Evolutionary conservation across 2,888 invertebrate genomes (phyloP).

Genomic region (Drosophila mimetica): DNA sequence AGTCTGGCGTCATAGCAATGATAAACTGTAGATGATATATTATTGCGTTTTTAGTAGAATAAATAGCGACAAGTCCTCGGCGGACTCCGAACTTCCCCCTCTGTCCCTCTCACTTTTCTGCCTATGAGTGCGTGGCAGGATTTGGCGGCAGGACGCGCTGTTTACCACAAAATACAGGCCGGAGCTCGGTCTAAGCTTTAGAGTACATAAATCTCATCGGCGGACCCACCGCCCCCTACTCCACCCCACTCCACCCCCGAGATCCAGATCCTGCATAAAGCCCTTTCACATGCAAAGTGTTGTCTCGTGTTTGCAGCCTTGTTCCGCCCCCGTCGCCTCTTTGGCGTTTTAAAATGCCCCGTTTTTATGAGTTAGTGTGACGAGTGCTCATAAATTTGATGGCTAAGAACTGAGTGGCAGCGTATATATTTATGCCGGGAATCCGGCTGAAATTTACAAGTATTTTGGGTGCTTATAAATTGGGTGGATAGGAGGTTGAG

Average conservation of each 20-base stretch:
- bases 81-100: too few species aligned
- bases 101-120: not conserved
- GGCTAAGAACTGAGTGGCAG: slow-evolving; percentile 48
- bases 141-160: slow-evolving; percentile 50
- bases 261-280: slow-evolving; percentile 26
- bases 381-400: slow-evolving; percentile 78
- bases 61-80: slow-evolving; percentile 59
- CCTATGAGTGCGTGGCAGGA: slow-evolving; percentile 71
- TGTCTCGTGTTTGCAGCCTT: slow-evolving; percentile 53
- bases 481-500: slow-evolving; percentile 38
- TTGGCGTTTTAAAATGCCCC: slow-evolving; percentile 46
- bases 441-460: slow-evolving; percentile 42
- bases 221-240: slow-evolving; percentile 21
- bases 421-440: slow-evolving; percentile 36
- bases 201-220: slow-evolving; percentile 54
- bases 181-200: slow-evolving; percentile 41
- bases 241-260: not conserved
- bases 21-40: slow-evolving; percentile 82
- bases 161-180: slow-evolving; percentile 55
- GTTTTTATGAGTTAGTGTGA: slow-evolving; percentile 79
- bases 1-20: slow-evolving; percentile 82
- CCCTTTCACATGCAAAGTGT: slow-evolving; percentile 71
- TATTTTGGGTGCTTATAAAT: slow-evolving; percentile 57
- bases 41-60: slow-evolving; percentile 76
- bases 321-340: slow-evolving; percentile 1